A percentile compares a stretch with the other conserved stretches of the same genome.
These are phyloP conservation scores for Litoditis marina DNA, from an alignment of 2,888 invertebrate genomes.

Conservation along the genomic window DNA sequence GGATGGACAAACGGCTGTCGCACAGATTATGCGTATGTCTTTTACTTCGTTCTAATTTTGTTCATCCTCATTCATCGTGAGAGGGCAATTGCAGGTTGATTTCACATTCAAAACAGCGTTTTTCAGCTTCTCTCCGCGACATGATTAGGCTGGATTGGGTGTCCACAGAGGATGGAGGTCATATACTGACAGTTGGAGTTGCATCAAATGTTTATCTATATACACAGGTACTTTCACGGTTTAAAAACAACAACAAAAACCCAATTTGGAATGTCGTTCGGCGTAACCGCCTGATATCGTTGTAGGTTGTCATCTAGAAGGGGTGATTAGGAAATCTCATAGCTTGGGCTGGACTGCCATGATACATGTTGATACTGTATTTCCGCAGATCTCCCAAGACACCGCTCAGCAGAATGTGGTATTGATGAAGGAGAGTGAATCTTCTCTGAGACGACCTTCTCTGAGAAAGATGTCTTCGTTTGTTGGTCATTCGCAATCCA, in stretches of 20 bases:
- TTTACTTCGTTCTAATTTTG: no score
- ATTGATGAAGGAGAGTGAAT: conserved; percentile 70
- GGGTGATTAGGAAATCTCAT: no score
- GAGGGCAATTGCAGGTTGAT: no score
- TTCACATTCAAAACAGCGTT: no score
- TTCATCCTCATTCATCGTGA: no score
- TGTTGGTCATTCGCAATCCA: conserved; percentile 26
- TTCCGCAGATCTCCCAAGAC: conserved; percentile 72
- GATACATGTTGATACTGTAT: no score
- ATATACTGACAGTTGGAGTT: conserved; percentile 82
- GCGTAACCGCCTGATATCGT: no score
- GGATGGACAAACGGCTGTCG: no score
- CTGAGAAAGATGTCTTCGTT: conserved; percentile 52
- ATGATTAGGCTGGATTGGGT: conserved; percentile 78
- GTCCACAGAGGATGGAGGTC: conserved; percentile 96
- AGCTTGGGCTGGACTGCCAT: no score
- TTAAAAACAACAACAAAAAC: not conserved
- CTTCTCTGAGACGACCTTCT: conserved; percentile 42
- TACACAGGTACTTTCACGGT: conserved; percentile 72
- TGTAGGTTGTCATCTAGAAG: no score
- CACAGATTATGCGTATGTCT: no score
- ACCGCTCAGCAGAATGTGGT: conserved; percentile 89
- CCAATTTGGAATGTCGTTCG: no score
- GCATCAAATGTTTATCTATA: conserved; percentile 75
- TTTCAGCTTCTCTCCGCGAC: conserved; percentile 52